Evolutionary conservation across 2,888 invertebrate species (phyloP).

Genomic region (Timema podura): DNA sequence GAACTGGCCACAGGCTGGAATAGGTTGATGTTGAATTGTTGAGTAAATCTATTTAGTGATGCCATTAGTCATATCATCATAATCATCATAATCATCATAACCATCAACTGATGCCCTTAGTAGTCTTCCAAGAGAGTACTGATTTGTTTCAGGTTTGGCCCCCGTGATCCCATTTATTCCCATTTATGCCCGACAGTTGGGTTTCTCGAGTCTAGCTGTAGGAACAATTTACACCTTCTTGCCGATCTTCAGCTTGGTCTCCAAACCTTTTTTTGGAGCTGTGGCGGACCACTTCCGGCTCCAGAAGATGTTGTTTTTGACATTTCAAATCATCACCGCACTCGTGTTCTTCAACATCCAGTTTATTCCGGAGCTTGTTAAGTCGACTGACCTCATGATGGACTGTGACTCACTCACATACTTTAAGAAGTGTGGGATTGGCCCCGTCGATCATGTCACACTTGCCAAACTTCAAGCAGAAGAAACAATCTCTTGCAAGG

Average conservation of each 20-base stretch:
- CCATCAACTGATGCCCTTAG: no score
- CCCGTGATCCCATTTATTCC: slow-evolving; percentile 72
- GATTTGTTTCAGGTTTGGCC: slow-evolving; percentile 65
- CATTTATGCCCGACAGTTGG: slow-evolving; percentile 70
- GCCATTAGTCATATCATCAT: no score
- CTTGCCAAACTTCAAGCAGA: slow-evolving; percentile 8
- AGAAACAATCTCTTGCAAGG: not conserved
- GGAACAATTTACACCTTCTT: slow-evolving; percentile 74
- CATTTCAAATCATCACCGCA: slow-evolving; percentile 66
- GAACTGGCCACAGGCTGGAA: no score
- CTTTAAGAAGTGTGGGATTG: slow-evolving; percentile 52
- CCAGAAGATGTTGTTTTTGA: slow-evolving; percentile 71
- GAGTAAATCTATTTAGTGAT: not conserved
- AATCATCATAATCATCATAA: no score
- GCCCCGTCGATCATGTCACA: not conserved
- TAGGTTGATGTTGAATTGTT: not conserved
- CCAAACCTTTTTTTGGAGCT: slow-evolving; percentile 77
- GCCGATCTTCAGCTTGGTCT: slow-evolving; percentile 72
- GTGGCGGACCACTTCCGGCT: slow-evolving; percentile 72
- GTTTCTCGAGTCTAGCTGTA: slow-evolving; percentile 71
- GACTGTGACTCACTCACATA: slow-evolving; percentile 56
- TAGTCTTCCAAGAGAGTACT: no score
- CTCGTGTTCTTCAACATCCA: slow-evolving; percentile 66
- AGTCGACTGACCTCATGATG: slow-evolving; percentile 52
- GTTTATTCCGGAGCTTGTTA: slow-evolving; percentile 62